Base-by-base conservation (phyloP, 2,797 vertebrate species). In the Paguma larvata region DNA sequence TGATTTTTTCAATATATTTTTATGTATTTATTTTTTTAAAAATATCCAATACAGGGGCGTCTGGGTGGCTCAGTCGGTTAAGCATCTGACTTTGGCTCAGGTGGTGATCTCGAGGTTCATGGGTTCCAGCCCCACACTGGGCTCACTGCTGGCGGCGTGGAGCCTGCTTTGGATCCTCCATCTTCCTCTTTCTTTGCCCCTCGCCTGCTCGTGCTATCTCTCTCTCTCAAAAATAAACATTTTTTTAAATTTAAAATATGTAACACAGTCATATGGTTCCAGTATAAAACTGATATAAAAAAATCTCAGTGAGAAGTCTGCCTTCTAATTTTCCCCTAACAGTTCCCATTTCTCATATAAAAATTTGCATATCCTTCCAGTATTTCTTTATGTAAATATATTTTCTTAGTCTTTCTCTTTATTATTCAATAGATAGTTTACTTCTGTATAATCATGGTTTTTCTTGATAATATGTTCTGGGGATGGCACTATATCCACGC, bases 341-440 rank as follows among this genome's bases (percentile, higher is more conserved):
- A 83, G 19, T 67, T 51, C 25, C 63, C 53, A 94, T 70, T 38
- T 23, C 72, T 68, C 67, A 70, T 70, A 11, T 21, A 38, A 80
- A 85, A 85, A 27, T 12, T 38, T 48, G 67, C 65, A 19, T 85
- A 41, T 80, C 27, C 23, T 78, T 62, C 48, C 30, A 63, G 34
- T 75, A 72, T 80, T 77, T 70, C 53, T 87, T 70, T 92, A 80
- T 32, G 44, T 94, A 85, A 95, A 80, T 70, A 67, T 72, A 48
- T 85, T 41, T 91, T 91, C 72, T 89, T 96, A 80, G 10, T 89
- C 89, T 96, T 79, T 53, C 18, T 95, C 84, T 85, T 91, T 77
- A 70, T 85, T 90, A 67, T 73, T 83, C n/a, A 70, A 94, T 65
- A 92, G 41, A 19, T 79, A 72, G 18, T 92, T 92, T 92, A n/a